Evolutionary conservation across 2,113 vertebrate genomes (phyloP).

Genomic region (Campylomormyrus numenius): DNA sequence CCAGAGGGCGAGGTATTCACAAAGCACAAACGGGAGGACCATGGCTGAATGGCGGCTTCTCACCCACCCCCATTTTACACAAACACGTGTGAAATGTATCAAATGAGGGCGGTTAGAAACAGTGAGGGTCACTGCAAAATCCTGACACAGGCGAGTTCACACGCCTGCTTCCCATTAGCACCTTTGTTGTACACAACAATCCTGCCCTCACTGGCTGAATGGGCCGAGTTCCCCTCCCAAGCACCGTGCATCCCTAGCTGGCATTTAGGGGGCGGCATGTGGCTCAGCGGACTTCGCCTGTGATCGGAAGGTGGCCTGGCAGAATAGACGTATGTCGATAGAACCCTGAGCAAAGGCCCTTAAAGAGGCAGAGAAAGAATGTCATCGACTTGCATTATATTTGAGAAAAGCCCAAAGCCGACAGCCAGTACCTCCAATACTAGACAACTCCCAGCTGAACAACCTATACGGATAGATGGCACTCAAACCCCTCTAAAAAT

Average conservation of each 20-base stretch:
- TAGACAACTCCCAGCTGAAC: no score
- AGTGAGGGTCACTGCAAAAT: not conserved
- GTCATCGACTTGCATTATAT: no score
- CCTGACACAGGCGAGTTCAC: not conserved
- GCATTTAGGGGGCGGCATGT: not conserved
- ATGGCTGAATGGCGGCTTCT: not conserved
- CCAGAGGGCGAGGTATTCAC: not conserved
- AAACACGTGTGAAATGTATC: not conserved
- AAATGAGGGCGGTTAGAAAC: not conserved
- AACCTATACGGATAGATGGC: no score
- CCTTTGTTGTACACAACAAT: not conserved
- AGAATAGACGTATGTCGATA: not conserved
- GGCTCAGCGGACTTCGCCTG: not conserved
- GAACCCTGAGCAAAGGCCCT: not conserved
- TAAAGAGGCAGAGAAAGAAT: not conserved
- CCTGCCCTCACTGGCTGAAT: not conserved
- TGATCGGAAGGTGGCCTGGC: not conserved
- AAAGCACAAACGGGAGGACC: not conserved
- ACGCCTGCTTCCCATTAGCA: not conserved
- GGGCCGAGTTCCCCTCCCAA: not conserved
- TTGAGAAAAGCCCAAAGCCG: no score
- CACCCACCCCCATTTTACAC: not conserved
- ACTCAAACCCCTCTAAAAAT: not conserved
- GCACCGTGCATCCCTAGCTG: not conserved
- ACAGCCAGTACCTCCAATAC: no score